Base-by-base conservation (phyloP, 2,888 invertebrate species). In the Agrotis clavis region DNA sequence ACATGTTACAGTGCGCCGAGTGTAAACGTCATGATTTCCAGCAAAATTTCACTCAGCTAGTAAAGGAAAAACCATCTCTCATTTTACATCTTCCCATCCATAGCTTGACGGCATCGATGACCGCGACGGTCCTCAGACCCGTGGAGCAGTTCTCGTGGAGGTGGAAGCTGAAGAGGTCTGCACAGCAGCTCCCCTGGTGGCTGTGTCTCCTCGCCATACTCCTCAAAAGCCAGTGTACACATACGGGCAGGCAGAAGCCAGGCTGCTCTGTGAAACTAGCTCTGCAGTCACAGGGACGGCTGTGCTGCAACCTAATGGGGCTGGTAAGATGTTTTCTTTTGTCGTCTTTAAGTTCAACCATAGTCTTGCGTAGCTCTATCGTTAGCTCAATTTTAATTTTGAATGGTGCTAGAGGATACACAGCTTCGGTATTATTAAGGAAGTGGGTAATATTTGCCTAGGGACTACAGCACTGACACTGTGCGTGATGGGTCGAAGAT, bases 121-220 rank as follows among this genome's bases (percentile, higher is more conserved):
- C 41, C 92, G 91, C 57, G 95, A 94, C 14, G 91, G 93, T 13
- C 90, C 89, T 1, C 92, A 96, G 65, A 97, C 97, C 56, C 98
- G 98, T 0, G 98, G 98, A 83, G 98, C 98, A 0, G 97, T 98
- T 1, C 97, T 98, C 73, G 98, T 98, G 0, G 98, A 98, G 89
- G 97, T 98, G 5, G 98, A 98, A 90, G 98, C 98, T 83, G 98
- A 98, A 69, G 97, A 98, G 68, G 97, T 98, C 60, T 98, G 98
- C 92, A 98, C 98, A 0, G 98, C 98, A 0, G 97, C 98, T 11
- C 97, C 98, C 0, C 93, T 98, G 68, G 94, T 97, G 62, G 97
- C 97, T 0, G 97, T 97, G 6, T 96, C 97, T 19, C 97, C 97
- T 0, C 92, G 97, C 5, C 96, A 96, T 67, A 96, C 96, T 48